phyloP scores from a whole-genome alignment of 2,888 invertebrate species.

The Agrypnus murinus region DNA sequence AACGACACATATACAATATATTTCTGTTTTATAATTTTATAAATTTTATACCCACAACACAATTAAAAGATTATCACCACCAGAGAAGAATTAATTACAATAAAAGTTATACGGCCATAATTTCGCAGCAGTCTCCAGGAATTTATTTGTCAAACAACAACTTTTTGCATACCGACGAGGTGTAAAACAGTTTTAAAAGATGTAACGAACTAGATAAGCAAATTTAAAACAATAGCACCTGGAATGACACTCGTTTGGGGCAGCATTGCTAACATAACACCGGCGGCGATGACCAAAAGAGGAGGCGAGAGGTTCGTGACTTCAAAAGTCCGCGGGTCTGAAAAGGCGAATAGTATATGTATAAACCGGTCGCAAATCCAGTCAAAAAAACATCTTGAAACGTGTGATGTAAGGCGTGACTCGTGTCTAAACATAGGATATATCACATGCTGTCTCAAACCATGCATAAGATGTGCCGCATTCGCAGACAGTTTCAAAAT shows the following conservation, averaged over 20 bases:
- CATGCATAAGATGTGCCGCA: conserved; percentile 51
- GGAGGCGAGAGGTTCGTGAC: conserved; percentile 22
- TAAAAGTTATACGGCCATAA: too few species aligned
- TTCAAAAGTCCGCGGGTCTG: conserved; percentile 12
- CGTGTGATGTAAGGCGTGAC: conserved; percentile 49
- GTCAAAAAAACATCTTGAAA: conserved; percentile 46
- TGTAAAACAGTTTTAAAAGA: conserved; percentile 13
- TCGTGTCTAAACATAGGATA: conserved; percentile 52
- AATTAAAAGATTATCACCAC: too few species aligned
- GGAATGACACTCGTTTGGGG: conserved; percentile 9
- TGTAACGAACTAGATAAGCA: conserved; percentile 26
- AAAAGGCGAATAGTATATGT: too few species aligned
- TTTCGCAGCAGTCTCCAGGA: conserved; percentile 2
- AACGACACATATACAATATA: too few species aligned
- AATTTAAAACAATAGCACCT: conserved; percentile 20
- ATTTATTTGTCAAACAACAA: conserved; percentile 16
- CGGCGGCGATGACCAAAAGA: conserved; percentile 33
- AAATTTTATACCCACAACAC: too few species aligned
- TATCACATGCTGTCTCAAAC: conserved; percentile 51
- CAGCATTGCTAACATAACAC: conserved; percentile 32
- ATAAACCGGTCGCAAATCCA: conserved; percentile 29
- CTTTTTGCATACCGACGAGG: conserved; percentile 29
- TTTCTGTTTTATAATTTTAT: too few species aligned
- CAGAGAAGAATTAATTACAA: too few species aligned
- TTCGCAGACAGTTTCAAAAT: conserved; percentile 54